These are phyloP conservation scores for Sympetrum striolatum DNA, from an alignment of 2,888 invertebrate species.

Conservation along the genomic window DNA sequence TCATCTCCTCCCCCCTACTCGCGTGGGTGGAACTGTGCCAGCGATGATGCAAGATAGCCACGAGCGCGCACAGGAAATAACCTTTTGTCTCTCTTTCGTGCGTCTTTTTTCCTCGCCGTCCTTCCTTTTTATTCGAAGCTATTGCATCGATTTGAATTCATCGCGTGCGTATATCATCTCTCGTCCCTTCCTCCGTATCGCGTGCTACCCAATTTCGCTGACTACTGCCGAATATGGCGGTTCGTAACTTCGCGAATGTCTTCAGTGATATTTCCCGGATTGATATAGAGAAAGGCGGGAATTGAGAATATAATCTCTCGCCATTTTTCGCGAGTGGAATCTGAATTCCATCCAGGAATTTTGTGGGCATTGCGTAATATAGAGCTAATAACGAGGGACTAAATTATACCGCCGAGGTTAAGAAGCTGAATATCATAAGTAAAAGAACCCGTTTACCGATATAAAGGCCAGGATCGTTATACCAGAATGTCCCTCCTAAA, in stretches of 20 bases:
- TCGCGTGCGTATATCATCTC: slow-evolving; percentile 3
- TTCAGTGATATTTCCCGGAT: not conserved
- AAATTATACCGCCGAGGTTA: no score
- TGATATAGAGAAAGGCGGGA: not conserved
- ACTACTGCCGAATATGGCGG: not conserved
- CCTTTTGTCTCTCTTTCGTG: slow-evolving; percentile 18
- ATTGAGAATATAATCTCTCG: no score
- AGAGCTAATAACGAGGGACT: no score
- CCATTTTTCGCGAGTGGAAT: no score
- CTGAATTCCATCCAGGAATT: no score
- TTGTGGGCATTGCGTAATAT: no score
- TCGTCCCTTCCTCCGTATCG: not conserved
- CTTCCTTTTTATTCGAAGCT: not conserved
- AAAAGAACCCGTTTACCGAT: no score
- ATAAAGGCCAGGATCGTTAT: no score
- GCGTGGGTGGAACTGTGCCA: slow-evolving; percentile 40
- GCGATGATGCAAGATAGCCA: slow-evolving; percentile 37
- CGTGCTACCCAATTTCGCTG: slow-evolving; percentile 16
- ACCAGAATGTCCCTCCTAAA: no score
- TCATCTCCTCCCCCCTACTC: not conserved
- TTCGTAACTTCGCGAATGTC: not conserved
- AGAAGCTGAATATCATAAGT: no score
- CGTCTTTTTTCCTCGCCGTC: not conserved
- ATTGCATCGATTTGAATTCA: slow-evolving; percentile 27
- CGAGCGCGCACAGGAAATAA: slow-evolving; percentile 36